phyloP scores from a whole-genome alignment of 1,140 invertebrate species.

The Holotrichia oblita region DNA sequence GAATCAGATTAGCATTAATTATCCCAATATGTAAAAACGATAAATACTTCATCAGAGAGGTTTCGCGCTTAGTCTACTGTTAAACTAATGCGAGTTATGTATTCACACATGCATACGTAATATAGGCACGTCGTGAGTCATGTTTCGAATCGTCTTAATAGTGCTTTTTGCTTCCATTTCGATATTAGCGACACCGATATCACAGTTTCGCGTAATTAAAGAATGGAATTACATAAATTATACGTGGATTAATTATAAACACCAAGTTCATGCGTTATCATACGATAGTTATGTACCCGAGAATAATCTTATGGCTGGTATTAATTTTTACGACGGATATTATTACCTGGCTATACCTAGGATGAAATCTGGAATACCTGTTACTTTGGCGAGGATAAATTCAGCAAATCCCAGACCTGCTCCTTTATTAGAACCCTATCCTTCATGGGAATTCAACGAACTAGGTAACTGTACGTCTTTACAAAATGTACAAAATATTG shows the following conservation, averaged over 20 bases:
- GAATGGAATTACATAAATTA: constrained; percentile 60
- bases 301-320: constrained; percentile 70
- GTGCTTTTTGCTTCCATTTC: not conserved
- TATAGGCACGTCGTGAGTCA: not conserved
- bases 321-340: constrained; percentile 70
- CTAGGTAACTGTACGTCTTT: constrained; percentile 70
- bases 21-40: constrained; percentile 8
- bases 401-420: constrained; percentile 63
- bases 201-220: constrained; percentile 41
- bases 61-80: constrained; percentile 14
- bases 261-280: constrained; percentile 57
- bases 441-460: constrained; percentile 74
- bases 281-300: constrained; percentile 66
- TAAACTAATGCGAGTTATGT: not conserved
- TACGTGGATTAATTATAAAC: constrained; percentile 53
- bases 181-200: not conserved
- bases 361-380: constrained; percentile 72
- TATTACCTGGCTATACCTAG: constrained; percentile 73
- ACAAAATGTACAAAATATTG: constrained; percentile 76
- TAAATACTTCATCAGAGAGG: constrained; percentile 9
- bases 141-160: constrained; percentile 1
- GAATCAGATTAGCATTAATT: constrained; percentile 22
- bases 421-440: constrained; percentile 72
- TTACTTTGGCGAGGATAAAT: constrained; percentile 69
- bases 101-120: not conserved